Percentiles rank a stretch among this genome's conserved stretches.
These are phyloP conservation scores for Argyra leucocephala DNA, from an alignment of 2,888 invertebrate species.

Conservation along the genomic window DNA sequence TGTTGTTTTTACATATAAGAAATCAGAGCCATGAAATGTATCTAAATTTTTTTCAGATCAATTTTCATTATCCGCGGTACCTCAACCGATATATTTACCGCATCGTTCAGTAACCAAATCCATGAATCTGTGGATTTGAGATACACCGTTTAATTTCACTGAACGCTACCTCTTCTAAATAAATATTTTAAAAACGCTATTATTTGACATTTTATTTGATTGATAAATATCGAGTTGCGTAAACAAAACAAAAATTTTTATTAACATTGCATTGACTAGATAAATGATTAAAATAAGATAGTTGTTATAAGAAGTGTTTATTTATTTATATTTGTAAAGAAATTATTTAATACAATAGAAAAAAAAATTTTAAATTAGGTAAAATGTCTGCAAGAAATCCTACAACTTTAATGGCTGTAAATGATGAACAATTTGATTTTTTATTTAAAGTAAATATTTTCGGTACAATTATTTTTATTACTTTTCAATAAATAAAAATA, in stretches of 20 bases:
- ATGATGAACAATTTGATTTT: conserved; percentile 81
- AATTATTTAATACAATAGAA: not conserved
- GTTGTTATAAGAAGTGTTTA: not conserved
- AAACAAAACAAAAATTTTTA: not conserved
- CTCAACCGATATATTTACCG: too few relatives aligned
- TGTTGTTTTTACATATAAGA: too few relatives aligned
- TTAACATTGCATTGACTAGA: not conserved
- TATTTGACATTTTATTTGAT: not conserved
- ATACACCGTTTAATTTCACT: too few relatives aligned
- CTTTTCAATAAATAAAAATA: conserved; percentile 38
- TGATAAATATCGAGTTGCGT: not conserved
- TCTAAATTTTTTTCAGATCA: too few relatives aligned
- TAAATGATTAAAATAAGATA: not conserved
- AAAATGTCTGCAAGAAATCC: conserved; percentile 66
- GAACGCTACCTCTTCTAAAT: too few relatives aligned
- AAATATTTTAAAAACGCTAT: too few relatives aligned
- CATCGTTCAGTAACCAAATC: too few relatives aligned
- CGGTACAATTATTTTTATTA: not conserved
- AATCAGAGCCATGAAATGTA: too few relatives aligned
- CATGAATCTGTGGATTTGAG: too few relatives aligned
- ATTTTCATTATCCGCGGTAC: too few relatives aligned
- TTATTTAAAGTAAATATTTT: conserved; percentile 59
- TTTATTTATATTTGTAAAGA: not conserved
- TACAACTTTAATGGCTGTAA: conserved; percentile 62
- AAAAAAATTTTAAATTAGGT: not conserved